Conservation (phyloP, 2,888 invertebrate genomes). For the Lymantria monacha region DNA sequence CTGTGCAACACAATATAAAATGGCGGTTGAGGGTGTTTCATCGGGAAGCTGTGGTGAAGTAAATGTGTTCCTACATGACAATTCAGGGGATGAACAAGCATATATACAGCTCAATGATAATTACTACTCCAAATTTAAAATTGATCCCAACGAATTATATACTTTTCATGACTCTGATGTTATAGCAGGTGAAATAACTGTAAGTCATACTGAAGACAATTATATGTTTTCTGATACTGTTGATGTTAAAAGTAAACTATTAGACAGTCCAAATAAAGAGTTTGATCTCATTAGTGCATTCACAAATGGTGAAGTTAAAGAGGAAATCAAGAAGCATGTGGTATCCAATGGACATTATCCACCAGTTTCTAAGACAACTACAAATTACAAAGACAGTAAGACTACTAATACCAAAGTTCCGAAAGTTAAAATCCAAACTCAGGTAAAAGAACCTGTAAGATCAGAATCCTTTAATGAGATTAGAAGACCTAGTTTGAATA, state of each 20-base stretch:
- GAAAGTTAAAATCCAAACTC: constrained; percentile 55
- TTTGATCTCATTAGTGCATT: constrained; percentile 52
- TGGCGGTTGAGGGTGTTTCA: constrained; percentile 74
- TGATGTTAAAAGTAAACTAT: constrained; percentile 54
- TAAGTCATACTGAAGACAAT: constrained; percentile 74
- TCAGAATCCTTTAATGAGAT: constrained; percentile 46
- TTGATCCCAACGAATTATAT: constrained; percentile 76
- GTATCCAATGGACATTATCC: constrained; percentile 65
- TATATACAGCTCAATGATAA: constrained; percentile 74
- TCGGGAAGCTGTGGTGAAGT: constrained; percentile 66
- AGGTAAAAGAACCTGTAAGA: constrained; percentile 42
- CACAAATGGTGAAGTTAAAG: constrained; percentile 63
- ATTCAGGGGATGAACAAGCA: constrained; percentile 67
- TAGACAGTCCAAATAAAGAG: constrained; percentile 62
- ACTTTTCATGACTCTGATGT: constrained; percentile 78
- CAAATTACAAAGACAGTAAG: constrained; percentile 47
- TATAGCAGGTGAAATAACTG: constrained; percentile 74
- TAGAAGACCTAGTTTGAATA: constrained; percentile 47
- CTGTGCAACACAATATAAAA: constrained; percentile 77
- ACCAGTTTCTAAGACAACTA: constrained; percentile 29
- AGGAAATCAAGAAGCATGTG: constrained; percentile 50
- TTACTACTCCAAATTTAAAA: constrained; percentile 76
- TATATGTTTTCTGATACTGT: constrained; percentile 61
- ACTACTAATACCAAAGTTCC: constrained; percentile 59
- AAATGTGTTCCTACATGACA: constrained; percentile 71